These are phyloP conservation scores for Tiaroga cobitis DNA, from an alignment of 2,797 vertebrate genomes.

Conservation along the genomic window DNA sequence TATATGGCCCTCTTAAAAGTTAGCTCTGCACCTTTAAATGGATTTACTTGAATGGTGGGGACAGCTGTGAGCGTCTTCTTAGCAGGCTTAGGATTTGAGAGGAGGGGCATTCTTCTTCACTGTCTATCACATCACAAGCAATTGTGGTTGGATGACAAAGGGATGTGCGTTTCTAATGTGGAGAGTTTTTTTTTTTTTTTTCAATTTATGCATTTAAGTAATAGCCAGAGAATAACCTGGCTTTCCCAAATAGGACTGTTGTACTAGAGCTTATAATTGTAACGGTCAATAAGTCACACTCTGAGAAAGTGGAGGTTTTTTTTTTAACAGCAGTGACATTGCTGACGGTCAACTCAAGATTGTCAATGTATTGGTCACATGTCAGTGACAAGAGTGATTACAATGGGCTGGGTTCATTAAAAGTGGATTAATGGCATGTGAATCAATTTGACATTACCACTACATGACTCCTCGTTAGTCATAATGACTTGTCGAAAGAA, in stretches of 20 bases:
- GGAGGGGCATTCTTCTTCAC: slow-evolving; percentile 22
- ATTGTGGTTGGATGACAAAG: slow-evolving; percentile 35
- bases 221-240: not conserved
- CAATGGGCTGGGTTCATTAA: slow-evolving; percentile 58
- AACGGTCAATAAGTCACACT: slow-evolving; percentile 9
- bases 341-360: slow-evolving; percentile 15
- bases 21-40: slow-evolving; percentile 57
- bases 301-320: not conserved
- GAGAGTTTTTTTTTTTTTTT: slow-evolving; percentile 6
- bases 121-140: slow-evolving; percentile 37
- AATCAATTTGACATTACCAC: slow-evolving; percentile 56
- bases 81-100: slow-evolving; percentile 41
- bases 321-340: slow-evolving; percentile 40
- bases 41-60: slow-evolving; percentile 49
- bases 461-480: slow-evolving; percentile 54
- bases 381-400: slow-evolving; percentile 59
- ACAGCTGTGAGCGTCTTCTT: slow-evolving; percentile 48
- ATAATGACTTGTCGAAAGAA: slow-evolving; percentile 41
- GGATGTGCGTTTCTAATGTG: slow-evolving; percentile 34
- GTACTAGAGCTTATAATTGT: not conserved
- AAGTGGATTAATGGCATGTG: slow-evolving; percentile 59
- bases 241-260: not conserved
- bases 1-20: slow-evolving; percentile 55
- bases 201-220: not conserved
- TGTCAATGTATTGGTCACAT: slow-evolving; percentile 49